phyloP scores from a whole-genome alignment of 1,140 invertebrate genomes.

The Drosophila erecta region DNA sequence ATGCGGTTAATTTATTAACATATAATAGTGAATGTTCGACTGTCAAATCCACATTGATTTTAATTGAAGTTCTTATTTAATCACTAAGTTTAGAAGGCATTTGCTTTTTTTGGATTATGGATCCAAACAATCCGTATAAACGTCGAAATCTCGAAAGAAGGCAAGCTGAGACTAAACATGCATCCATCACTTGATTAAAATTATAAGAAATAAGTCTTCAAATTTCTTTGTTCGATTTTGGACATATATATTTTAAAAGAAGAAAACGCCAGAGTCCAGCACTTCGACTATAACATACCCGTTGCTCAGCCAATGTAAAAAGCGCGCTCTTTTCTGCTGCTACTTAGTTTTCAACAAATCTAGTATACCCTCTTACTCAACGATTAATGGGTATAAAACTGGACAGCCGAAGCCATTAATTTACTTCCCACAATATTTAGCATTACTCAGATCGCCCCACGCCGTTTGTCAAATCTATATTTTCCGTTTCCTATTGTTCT shows the following conservation, averaged over 20 bases:
- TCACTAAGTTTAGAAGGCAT: neutral
- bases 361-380: too few species aligned
- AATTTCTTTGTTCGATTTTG: too few species aligned
- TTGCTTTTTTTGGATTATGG: too few species aligned
- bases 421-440: conserved; percentile 17
- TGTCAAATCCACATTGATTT: conserved; percentile 8
- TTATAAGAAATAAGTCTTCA: too few species aligned
- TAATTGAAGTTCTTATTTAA: conserved; percentile 20
- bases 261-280: too few species aligned
- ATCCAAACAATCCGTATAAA: neutral
- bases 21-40: conserved; percentile 33
- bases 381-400: neutral
- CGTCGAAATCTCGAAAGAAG: too few species aligned
- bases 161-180: too few species aligned
- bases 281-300: too few species aligned
- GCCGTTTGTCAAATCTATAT: conserved; percentile 30
- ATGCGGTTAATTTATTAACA: conserved; percentile 69
- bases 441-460: conserved; percentile 9
- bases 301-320: too few species aligned
- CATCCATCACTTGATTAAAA: neutral
- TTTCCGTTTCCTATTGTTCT: conserved; percentile 36
- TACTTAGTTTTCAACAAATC: neutral
- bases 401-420: conserved; percentile 16
- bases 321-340: too few species aligned
- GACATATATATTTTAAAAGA: too few species aligned